Evolutionary conservation across 2,113 vertebrate species (phyloP).

Genomic region (Peromyscus polionotus): DNA sequence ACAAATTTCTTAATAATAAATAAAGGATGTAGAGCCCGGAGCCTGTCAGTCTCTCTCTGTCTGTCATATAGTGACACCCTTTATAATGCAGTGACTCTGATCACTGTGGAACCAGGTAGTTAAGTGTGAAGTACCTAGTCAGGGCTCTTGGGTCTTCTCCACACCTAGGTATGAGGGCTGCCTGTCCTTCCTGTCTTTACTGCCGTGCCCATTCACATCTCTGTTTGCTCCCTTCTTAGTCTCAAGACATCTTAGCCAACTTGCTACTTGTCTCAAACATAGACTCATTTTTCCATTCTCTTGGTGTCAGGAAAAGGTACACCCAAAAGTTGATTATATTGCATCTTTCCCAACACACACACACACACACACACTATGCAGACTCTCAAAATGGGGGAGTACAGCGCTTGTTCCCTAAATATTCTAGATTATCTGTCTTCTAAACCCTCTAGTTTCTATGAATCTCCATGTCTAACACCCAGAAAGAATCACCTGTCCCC

Average conservation of each 20-base stretch:
- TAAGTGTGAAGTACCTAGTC: not conserved
- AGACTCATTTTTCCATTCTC: not conserved
- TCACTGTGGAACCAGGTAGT: not conserved
- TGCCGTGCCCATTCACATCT: not conserved
- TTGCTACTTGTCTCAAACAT: not conserved
- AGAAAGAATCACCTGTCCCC: not conserved
- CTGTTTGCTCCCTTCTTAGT: not conserved
- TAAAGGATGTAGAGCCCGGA: not conserved
- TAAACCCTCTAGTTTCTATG: not conserved
- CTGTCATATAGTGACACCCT: not conserved
- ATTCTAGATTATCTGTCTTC: not conserved
- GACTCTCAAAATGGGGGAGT: not conserved
- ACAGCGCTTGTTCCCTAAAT: not conserved
- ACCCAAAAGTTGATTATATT: not conserved
- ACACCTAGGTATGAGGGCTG: not conserved
- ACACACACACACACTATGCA: not conserved
- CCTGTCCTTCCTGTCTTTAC: not conserved
- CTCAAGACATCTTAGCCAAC: not conserved
- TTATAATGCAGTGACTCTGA: not conserved
- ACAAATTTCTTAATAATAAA: too few species aligned
- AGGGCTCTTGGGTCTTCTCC: too few species aligned
- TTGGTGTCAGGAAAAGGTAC: not conserved
- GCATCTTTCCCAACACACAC: not conserved
- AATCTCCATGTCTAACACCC: constrained; percentile 8
- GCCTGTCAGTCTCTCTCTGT: not conserved